Evolutionary conservation across 2,113 vertebrate species (phyloP), one percentile per base, ranked within the genome.

Genomic region (Tursiops truncatus): DNA sequence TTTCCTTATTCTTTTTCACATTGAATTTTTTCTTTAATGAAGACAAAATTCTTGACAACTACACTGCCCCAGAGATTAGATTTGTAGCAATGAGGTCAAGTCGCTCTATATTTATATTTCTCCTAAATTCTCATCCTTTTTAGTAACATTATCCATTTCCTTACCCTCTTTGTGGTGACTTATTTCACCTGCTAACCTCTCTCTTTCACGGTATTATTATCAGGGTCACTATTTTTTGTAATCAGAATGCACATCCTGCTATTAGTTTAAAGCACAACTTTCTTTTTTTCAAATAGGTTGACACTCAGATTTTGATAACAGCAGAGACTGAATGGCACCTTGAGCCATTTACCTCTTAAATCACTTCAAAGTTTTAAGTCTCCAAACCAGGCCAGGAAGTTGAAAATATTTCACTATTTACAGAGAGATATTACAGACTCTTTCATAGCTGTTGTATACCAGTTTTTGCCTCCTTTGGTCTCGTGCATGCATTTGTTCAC

Each of bases 1-100:
- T 62, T 93, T 65, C 68, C 18, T 87, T 90, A 31, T 97, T 96
- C 70, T 83, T 94, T 94, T 93, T 86, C 80, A 58, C 44, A 92
- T 81, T 96, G 79, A 77, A 73, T 90, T 95, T 97, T 56, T 95
- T 83, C 81, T 81, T 87, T 94, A 97, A 90, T 92, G n/a, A 96
- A 97, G 81, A 88, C 70, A 93, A 94, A 94, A 89, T 85, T 91
- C 70, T 71, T 95, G 79, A 97, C 86, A 98, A 92, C 8, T n/a
- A 92, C 10, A 89, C 41, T 87, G 58, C 85, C 63, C 15, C n/a
- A 91, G 65, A 97, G 21, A 97, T 87, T 85, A 95, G 33, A 63
- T 96, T 68, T 95, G 33, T 71, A 97, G 53, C 53, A 94, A 92
- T 95, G 82, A 97, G 83, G 63, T 93, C 91, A 98, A 94, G 13